Evolutionary conservation across 1,140 invertebrate species (phyloP).

Genomic region (Eumeta japonica): DNA sequence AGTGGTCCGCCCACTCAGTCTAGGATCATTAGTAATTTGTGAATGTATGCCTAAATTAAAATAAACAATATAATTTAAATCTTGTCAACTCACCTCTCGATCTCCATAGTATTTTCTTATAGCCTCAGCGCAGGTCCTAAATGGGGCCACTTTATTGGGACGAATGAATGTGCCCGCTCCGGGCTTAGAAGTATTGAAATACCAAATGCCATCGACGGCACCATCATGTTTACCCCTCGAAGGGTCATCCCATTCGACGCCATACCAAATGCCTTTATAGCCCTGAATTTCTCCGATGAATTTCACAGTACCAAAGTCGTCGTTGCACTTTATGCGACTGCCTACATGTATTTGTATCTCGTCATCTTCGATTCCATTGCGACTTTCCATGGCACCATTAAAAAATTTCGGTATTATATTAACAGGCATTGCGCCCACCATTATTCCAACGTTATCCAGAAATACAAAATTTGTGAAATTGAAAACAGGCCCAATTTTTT

Average conservation of each 20-base stretch:
- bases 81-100: constrained; percentile 49
- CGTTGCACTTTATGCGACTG: constrained; percentile 43
- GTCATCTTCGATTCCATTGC: constrained; percentile 35
- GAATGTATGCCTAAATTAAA: no score
- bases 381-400: constrained; percentile 48
- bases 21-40: no score
- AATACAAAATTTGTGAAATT: constrained; percentile 48
- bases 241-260: constrained; percentile 91
- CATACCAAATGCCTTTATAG: constrained; percentile 72
- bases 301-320: constrained; percentile 47
- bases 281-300: constrained; percentile 58
- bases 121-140: constrained; percentile 69
- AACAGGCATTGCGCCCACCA: constrained; percentile 57
- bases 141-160: constrained; percentile 73
- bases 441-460: constrained; percentile 49
- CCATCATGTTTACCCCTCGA: constrained; percentile 89
- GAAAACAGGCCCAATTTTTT: constrained; percentile 48
- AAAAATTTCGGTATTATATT: constrained; percentile 53
- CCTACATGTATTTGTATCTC: constrained; percentile 45
- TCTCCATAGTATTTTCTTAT: constrained; percentile 73
- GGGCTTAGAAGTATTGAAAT: constrained; percentile 73
- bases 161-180: constrained; percentile 85
- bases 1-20: no score
- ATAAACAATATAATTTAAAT: no score
- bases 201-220: constrained; percentile 72